phyloP scores from a whole-genome alignment of 2,113 vertebrate species.

The Chaenogobius annularis region DNA sequence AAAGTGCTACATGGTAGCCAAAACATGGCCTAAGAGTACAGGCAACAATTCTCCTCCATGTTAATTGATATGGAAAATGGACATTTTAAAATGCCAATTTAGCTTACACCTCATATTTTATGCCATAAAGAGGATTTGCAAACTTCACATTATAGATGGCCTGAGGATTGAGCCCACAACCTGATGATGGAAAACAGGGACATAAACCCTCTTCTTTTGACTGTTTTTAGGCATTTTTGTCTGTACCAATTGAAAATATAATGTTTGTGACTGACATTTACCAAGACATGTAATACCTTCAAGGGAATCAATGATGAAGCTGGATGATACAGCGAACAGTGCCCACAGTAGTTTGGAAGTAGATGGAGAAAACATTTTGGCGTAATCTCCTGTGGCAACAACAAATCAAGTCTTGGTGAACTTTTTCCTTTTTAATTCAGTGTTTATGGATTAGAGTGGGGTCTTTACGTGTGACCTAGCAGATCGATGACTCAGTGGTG shows the following conservation, averaged over 20 bases:
- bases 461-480: slow-evolving; percentile 1
- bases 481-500: not conserved
- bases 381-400: slow-evolving; percentile 1
- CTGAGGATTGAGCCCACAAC: not conserved
- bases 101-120: no score
- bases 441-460: slow-evolving; percentile 6
- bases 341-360: not conserved
- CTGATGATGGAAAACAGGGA: not conserved
- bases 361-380: not conserved
- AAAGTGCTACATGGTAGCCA: no score
- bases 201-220: not conserved
- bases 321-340: not conserved
- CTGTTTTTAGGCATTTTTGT: not conserved
- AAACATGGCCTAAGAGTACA: no score
- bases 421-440: slow-evolving; percentile 4
- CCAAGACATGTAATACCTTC: not conserved
- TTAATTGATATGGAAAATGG: no score
- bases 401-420: not conserved
- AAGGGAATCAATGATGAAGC: slow-evolving; percentile 5
- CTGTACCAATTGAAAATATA: slow-evolving; percentile 3
- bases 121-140: no score
- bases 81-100: no score
- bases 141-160: no score
- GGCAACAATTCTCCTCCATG: no score
- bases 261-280: not conserved